Evolutionary conservation across 2,888 invertebrate genomes (phyloP).

Genomic region (Sepioteuthis lessoniana): DNA sequence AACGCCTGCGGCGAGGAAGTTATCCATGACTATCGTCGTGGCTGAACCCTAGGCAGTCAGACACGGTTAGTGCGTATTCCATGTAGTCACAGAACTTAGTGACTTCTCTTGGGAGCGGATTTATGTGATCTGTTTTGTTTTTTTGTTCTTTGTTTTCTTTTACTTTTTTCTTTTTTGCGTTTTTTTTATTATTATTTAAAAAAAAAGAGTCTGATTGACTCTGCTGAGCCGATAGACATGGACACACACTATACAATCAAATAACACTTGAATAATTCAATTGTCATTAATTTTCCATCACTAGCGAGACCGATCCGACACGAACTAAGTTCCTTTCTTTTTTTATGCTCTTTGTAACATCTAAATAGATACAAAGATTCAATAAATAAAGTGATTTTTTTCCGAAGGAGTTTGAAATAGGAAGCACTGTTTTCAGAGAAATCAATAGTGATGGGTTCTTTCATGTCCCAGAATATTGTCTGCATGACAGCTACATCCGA

Average conservation of each 20-base stretch:
- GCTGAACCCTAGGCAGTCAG: background rate
- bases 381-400: too few species aligned
- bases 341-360: background rate
- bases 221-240: background rate
- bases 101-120: background rate
- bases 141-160: background rate
- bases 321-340: background rate
- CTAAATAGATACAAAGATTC: too few species aligned
- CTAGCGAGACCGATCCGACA: background rate
- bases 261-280: background rate
- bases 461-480: too few species aligned
- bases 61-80: background rate
- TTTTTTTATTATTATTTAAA: too few species aligned
- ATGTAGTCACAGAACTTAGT: slow-evolving; percentile 8
- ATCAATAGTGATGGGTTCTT: too few species aligned
- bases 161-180: too few species aligned
- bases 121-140: background rate
- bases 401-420: background rate
- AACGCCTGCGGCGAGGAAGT: background rate
- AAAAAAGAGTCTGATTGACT: background rate
- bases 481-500: too few species aligned
- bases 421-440: too few species aligned
- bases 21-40: background rate
- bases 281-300: background rate
- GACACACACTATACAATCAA: background rate